Percentiles rank a stretch among this genome's conserved stretches.
These are phyloP conservation scores for Solea senegalensis DNA, from an alignment of 2,113 vertebrate genomes.

Conservation along the genomic window DNA sequence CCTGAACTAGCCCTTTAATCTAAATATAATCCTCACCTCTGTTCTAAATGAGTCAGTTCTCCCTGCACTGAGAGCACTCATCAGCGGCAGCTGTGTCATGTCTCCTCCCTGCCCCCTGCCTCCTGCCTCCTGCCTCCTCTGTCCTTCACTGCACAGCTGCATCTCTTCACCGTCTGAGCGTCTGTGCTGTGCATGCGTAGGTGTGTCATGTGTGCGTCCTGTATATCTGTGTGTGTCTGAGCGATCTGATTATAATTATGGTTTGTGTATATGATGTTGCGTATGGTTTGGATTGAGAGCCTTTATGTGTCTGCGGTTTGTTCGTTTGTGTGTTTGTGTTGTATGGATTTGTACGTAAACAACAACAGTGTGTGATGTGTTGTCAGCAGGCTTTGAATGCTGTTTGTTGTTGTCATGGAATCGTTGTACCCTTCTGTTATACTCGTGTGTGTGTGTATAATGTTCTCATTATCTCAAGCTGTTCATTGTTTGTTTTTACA, in stretches of 20 bases:
- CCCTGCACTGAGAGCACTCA: neutral
- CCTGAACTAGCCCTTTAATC: neutral
- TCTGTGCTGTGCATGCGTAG: constrained; percentile 5
- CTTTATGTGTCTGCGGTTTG: neutral
- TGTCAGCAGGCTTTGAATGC: constrained; percentile 10
- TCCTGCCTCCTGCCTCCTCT: constrained; percentile 59
- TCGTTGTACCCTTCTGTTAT: constrained; percentile 6
- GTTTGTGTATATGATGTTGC: neutral
- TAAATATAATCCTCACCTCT: neutral
- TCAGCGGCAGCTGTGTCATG: constrained; percentile 57
- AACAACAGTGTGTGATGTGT: constrained; percentile 11
- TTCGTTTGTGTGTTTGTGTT: neutral
- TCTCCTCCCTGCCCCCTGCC: constrained; percentile 67
- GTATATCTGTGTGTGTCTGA: constrained; percentile 8
- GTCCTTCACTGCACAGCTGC: constrained; percentile 66
- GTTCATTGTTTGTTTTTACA: constrained; percentile 14
- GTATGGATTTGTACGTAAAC: neutral
- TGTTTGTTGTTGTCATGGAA: constrained; percentile 53
- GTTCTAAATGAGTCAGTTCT: neutral
- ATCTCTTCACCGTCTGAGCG: constrained; percentile 42
- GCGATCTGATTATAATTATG: neutral
- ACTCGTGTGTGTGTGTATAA: too few relatives aligned
- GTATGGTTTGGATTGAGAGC: neutral
- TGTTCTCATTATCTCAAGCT: constrained; percentile 26
- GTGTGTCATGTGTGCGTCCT: constrained; percentile 8